phyloP scores from a whole-genome alignment of 1,140 invertebrate species.

The Cydia strobilella region DNA sequence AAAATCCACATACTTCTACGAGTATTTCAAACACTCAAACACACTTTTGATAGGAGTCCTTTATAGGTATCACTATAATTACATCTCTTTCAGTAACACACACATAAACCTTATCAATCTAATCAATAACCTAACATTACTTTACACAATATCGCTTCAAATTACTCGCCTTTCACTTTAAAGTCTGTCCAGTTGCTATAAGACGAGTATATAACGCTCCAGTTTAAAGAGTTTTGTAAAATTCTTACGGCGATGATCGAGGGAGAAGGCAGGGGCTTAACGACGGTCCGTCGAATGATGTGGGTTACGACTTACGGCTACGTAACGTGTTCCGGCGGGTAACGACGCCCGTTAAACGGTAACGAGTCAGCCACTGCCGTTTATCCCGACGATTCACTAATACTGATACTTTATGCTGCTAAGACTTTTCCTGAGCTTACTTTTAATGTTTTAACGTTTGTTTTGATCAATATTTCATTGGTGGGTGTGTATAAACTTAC shows the following conservation, averaged over 20 bases:
- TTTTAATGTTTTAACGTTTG: too few relatives aligned
- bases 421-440: not conserved
- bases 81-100: not conserved
- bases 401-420: slow-evolving; percentile 34
- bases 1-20: slow-evolving; percentile 25
- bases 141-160: too few relatives aligned
- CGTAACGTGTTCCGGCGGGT: slow-evolving; percentile 47
- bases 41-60: not conserved
- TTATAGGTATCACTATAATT: not conserved
- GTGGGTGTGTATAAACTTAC: too few relatives aligned
- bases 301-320: slow-evolving; percentile 55
- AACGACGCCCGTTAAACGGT: slow-evolving; percentile 55
- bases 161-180: not conserved
- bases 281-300: slow-evolving; percentile 52
- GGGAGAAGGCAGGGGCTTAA: slow-evolving; percentile 43
- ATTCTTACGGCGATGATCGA: slow-evolving; percentile 58
- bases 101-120: not conserved
- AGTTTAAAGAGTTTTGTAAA: slow-evolving; percentile 58
- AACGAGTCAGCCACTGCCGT: slow-evolving; percentile 58
- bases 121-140: not conserved
- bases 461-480: too few relatives aligned
- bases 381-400: slow-evolving; percentile 62
- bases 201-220: slow-evolving; percentile 38
- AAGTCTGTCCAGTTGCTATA: slow-evolving; percentile 11
- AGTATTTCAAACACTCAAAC: slow-evolving; percentile 12